Conservation (phyloP, 2,888 invertebrate species). For the Acutogordius australiensis region DNA sequence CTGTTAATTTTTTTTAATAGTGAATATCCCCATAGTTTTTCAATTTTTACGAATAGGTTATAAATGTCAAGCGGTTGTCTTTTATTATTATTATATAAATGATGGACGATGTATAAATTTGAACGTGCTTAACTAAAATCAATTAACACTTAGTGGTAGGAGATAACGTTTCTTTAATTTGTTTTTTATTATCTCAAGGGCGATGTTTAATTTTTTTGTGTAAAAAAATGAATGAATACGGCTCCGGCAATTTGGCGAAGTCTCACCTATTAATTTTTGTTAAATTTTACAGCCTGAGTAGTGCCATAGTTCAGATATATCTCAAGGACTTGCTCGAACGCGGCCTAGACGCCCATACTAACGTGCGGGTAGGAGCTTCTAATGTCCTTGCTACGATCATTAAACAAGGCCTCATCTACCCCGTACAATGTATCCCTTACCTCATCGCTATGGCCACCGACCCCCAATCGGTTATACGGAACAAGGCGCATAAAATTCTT, state of each 20-base stretch:
- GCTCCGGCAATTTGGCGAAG: too few relatives aligned
- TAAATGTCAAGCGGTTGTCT: too few relatives aligned
- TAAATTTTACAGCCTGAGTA: conserved; percentile 40
- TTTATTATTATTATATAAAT: neutral
- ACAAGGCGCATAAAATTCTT: conserved; percentile 72
- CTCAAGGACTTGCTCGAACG: conserved; percentile 68
- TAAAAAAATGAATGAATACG: too few relatives aligned
- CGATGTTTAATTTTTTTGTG: too few relatives aligned
- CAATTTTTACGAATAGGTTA: too few relatives aligned
- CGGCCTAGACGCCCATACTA: conserved; percentile 48
- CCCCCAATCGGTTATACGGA: conserved; percentile 50
- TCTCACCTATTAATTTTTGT: conserved; percentile 31
- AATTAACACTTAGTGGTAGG: too few relatives aligned
- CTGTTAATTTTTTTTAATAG: too few relatives aligned
- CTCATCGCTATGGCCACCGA: conserved; percentile 92
- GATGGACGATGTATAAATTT: too few relatives aligned
- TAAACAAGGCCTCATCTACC: conserved; percentile 74
- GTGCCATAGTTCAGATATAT: conserved; percentile 82
- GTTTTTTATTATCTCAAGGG: too few relatives aligned
- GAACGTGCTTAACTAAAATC: too few relatives aligned
- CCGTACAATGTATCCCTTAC: conserved; percentile 72
- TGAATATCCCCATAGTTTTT: too few relatives aligned
- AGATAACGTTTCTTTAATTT: too few relatives aligned
- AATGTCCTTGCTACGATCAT: conserved; percentile 43
- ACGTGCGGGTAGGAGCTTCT: conserved; percentile 53